phyloP scores from a whole-genome alignment of 1,140 invertebrate species.

The Temnothorax curvispinosus region DNA sequence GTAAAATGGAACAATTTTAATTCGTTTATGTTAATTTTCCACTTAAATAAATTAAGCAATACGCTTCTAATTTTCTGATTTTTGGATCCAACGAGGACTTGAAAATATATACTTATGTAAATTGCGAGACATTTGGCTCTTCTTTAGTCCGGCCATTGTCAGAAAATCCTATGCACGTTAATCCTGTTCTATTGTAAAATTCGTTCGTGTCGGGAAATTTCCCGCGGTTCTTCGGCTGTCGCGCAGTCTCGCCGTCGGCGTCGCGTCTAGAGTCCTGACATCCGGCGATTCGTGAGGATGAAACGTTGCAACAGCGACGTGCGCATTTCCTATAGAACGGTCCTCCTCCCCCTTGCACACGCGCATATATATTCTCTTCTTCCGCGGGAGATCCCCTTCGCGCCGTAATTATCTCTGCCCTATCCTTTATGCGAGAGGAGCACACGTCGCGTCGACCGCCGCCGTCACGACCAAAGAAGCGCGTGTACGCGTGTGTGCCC shows the following conservation, averaged over 20 bases:
- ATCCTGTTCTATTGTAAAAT: slow-evolving; percentile 18
- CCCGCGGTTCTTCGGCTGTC: slow-evolving; percentile 25
- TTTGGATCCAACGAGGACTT: neutral
- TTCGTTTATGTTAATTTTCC: neutral
- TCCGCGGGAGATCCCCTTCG: slow-evolving; percentile 31
- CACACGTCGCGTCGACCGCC: slow-evolving; percentile 8
- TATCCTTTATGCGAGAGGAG: slow-evolving; percentile 55
- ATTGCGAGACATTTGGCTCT: neutral
- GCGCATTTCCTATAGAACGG: slow-evolving; percentile 41
- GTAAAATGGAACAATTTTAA: neutral
- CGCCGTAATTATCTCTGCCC: slow-evolving; percentile 64
- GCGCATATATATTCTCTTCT: slow-evolving; percentile 61
- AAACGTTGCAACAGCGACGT: slow-evolving; percentile 10
- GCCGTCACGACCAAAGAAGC: slow-evolving; percentile 12
- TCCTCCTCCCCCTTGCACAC: slow-evolving; percentile 14
- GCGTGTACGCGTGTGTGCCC: slow-evolving; percentile 3
- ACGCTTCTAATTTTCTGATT: neutral
- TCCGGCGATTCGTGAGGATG: slow-evolving; percentile 26
- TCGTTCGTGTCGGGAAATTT: neutral
- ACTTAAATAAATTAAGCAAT: neutral
- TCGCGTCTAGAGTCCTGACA: neutral
- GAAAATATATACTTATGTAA: neutral
- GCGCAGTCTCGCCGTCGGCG: neutral
- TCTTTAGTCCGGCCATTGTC: neutral
- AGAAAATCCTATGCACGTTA: neutral